These are phyloP conservation scores for Mercenaria mercenaria DNA, from an alignment of 1,140 invertebrate species.

Conservation along the genomic window DNA sequence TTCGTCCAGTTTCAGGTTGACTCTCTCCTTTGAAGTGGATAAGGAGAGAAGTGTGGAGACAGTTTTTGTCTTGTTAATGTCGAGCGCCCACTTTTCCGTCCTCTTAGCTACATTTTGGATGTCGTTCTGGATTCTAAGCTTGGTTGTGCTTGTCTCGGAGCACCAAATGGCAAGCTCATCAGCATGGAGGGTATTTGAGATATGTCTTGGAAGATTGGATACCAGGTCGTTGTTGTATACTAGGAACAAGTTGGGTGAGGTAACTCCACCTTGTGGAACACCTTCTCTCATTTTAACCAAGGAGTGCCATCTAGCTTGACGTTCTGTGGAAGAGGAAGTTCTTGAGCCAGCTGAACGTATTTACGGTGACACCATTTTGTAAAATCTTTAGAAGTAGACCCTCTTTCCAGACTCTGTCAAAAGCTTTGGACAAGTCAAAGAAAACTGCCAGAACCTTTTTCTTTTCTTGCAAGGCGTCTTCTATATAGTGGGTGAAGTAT, in stretches of 20 bases:
- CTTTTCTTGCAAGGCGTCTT: conserved; percentile 54
- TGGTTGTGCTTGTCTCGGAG: neutral
- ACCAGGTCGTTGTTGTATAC: conserved; percentile 10
- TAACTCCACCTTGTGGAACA: neutral
- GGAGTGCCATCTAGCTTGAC: conserved; percentile 43
- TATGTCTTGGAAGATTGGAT: neutral
- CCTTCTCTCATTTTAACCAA: conserved; percentile 13
- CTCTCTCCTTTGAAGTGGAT: conserved; percentile 30
- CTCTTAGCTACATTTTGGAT: conserved; percentile 38
- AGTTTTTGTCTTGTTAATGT: conserved; percentile 37
- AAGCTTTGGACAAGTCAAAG: conserved; percentile 48
- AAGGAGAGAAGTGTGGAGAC: conserved; percentile 52
- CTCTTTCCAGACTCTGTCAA: conserved; percentile 56
- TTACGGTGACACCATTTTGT: neutral
- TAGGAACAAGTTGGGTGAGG: neutral
- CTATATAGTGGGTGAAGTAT: no score
- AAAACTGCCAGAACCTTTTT: conserved; percentile 36
- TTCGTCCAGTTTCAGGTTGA: conserved; percentile 27
- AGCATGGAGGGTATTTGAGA: neutral
- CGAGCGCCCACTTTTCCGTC: conserved; percentile 46
- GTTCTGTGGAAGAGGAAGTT: conserved; percentile 19
- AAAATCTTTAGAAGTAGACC: conserved; percentile 53
- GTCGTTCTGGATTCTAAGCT: conserved; percentile 33
- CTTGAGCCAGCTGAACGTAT: conserved; percentile 43
- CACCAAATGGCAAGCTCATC: neutral